phyloP scores from a whole-genome alignment of 2,888 invertebrate species.

The Scaptodrosophila latifasciaeformis region DNA sequence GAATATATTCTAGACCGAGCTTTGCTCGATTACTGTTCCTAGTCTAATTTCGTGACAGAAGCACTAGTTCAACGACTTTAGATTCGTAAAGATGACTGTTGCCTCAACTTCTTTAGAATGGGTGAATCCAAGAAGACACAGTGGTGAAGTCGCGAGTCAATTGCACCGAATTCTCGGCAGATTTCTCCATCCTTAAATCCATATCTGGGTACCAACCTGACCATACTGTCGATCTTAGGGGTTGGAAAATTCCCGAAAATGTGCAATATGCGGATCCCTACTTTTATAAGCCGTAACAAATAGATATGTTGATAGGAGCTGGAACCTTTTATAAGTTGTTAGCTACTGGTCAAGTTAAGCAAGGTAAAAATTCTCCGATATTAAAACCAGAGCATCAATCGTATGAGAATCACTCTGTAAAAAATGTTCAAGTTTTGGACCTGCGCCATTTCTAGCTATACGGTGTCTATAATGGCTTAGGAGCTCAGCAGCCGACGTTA shows the following conservation, averaged over 20 bases:
- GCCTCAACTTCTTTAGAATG: constrained; percentile 1
- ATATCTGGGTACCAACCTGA: neutral
- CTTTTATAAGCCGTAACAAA: neutral
- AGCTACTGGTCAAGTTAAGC: neutral
- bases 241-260: neutral
- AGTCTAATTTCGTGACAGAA: too few relatives aligned
- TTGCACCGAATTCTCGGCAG: neutral
- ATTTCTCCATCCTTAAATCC: neutral
- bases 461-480: constrained; percentile 4
- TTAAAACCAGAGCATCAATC: neutral
- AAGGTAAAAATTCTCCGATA: neutral
- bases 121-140: neutral
- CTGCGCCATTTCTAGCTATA: neutral
- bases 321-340: too few relatives aligned
- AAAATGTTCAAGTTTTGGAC: too few relatives aligned
- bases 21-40: too few relatives aligned
- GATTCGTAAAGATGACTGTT: neutral
- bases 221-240: neutral
- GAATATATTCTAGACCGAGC: too few relatives aligned
- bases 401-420: too few relatives aligned
- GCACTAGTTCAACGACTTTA: too few relatives aligned
- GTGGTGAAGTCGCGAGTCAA: neutral
- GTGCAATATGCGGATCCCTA: neutral
- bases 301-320: neutral
- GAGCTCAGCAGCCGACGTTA: neutral